Base-by-base conservation (phyloP, 30 jellyfish, hydroid and myxozoan genomes). In the Catostylus mosaicus region DNA sequence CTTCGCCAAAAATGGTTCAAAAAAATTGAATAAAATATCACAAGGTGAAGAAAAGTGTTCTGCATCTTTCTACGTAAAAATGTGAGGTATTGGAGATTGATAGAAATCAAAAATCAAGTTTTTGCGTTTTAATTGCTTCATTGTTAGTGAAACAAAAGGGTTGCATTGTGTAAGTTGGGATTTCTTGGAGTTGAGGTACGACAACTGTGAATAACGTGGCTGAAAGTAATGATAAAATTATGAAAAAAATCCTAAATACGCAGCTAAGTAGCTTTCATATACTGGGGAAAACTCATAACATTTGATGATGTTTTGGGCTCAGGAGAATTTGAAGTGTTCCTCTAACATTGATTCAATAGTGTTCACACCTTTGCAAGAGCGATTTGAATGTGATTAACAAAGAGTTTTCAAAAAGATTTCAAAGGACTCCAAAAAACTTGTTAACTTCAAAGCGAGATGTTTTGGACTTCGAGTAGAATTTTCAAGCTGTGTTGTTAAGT, bases 321-420 rank as follows among this genome's bases (percentile, higher is more conserved):
- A 59, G 37, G 71, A 59, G 19, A 59, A 59, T 19, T 59, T 37
- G 71, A 59, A 36, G 36, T 19, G 37, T 59, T 27, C n/a, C n/a
- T n/a, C n/a, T n/a, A n/a, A n/a, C n/a, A n/a, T n/a, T 59, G 2
- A 59, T 1, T 59, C 38, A 59, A 59, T 22, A 59, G 71, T 6
- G 2, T 9, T 59, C 71, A 59, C 71, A 59, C 71, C 71, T 59
- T 23, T 2, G 2, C 36, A 2, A 27, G 26, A 18, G 19, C 0
- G 38, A 59, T 22, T 59, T 59, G 71, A 22, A 59, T 22, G 24
- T 6, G 10, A 5, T 1, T 2, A 59, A 36, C n/a, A 59, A 59
- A 59, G 71, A 24, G n/a, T n/a, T n/a, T n/a, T n/a, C n/a, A n/a
- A n/a, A n/a, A n/a, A n/a, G n/a, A n/a, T n/a, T n/a, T n/a, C n/a